phyloP scores from a whole-genome alignment of 2,888 invertebrate species.

The Tiphia femorata region DNA sequence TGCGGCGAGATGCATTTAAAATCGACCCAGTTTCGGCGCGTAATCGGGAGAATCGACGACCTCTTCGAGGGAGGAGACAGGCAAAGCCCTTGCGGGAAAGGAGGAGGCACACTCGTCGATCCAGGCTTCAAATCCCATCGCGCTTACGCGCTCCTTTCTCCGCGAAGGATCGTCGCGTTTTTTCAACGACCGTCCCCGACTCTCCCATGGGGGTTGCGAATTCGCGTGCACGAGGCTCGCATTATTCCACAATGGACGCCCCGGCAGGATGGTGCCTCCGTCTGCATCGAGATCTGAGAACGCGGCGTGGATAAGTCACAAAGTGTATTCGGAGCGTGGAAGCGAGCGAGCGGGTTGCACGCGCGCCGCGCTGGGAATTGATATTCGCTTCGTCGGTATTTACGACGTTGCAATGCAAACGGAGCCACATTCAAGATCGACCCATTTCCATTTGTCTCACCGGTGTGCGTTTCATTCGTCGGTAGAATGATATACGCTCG shows the following conservation, averaged over 20 bases:
- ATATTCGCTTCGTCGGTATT: constrained; percentile 20
- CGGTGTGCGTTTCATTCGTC: constrained; percentile 5
- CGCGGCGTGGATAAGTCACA: constrained; percentile 19
- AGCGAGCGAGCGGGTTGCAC: background rate
- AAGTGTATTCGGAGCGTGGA: constrained; percentile 6
- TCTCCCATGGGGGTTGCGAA: background rate
- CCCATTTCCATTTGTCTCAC: constrained; percentile 16
- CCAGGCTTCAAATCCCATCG: background rate
- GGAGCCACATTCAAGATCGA: constrained; percentile 7
- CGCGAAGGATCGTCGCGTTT: too few relatives aligned
- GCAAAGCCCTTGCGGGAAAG: too few relatives aligned
- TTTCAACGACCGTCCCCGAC: background rate
- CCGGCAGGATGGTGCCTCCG: constrained; percentile 4
- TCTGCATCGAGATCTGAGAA: constrained; percentile 8
- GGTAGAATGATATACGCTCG: background rate
- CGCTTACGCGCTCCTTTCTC: background rate
- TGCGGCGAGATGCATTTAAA: constrained; percentile 53
- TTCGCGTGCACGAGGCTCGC: background rate
- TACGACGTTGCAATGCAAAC: constrained; percentile 17
- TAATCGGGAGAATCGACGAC: background rate
- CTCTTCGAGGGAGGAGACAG: too few relatives aligned
- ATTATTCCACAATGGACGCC: constrained; percentile 22
- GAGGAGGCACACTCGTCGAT: background rate
- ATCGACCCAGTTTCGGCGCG: constrained; percentile 42
- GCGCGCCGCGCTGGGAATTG: constrained; percentile 14